Evolutionary conservation across 2,797 vertebrate species (phyloP).

Genomic region (Oceanodroma leucorhoa): DNA sequence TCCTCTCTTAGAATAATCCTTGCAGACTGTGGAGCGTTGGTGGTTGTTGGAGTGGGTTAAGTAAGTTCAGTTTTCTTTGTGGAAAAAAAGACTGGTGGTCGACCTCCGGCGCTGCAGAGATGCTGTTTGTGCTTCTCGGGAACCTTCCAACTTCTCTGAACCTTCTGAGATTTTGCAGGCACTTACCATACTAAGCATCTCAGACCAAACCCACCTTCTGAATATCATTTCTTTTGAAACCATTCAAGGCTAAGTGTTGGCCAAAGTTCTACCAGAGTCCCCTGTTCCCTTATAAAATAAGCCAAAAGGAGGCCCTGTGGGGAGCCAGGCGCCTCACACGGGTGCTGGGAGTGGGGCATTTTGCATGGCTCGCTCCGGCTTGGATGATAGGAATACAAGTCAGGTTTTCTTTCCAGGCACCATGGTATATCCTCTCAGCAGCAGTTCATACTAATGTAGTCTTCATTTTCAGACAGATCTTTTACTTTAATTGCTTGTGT

Average conservation of each 20-base stretch:
- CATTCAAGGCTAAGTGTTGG: not conserved
- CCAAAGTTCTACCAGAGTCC: not conserved
- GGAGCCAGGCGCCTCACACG: accelerated
- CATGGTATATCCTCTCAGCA: not conserved
- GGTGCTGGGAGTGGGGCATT: not conserved
- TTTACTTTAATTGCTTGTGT: not conserved
- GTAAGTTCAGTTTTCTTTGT: not conserved
- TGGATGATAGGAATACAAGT: not conserved
- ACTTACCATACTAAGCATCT: not conserved
- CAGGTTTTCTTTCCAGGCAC: not conserved
- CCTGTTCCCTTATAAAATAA: not conserved
- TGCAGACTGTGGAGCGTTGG: not conserved
- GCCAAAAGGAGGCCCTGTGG: not conserved
- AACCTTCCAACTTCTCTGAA: not conserved
- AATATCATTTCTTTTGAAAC: not conserved
- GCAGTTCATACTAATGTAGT: not conserved
- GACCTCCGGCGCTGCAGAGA: not conserved
- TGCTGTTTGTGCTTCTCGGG: not conserved
- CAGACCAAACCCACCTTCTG: not conserved
- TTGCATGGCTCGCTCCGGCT: not conserved
- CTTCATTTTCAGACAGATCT: not conserved
- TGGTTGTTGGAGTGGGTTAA: not conserved
- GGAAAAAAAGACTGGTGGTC: not conserved
- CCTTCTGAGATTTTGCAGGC: not conserved
- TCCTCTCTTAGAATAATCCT: not conserved